Conservation (phyloP, 2,888 invertebrate species). For the Drosophila hamatofila region DNA sequence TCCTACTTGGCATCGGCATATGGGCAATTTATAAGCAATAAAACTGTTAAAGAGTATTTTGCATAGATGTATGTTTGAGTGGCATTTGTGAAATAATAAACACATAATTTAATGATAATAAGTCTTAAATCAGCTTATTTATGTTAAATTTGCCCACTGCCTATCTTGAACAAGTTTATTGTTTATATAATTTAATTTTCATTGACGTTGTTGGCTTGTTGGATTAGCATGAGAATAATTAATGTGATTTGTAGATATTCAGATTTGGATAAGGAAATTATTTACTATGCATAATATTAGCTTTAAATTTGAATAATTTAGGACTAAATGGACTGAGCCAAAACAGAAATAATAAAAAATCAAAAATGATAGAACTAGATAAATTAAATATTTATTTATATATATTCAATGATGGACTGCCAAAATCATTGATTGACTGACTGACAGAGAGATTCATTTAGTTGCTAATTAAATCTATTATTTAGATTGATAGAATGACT, state of each 20-base stretch:
- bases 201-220: not conserved
- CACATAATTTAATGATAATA: not conserved
- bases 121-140: constrained; percentile 1
- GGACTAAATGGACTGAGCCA: not conserved
- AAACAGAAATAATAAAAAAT: not conserved
- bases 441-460: too few relatives aligned
- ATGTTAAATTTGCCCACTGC: not conserved
- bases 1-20: not conserved
- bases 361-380: not conserved
- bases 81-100: not conserved
- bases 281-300: not conserved
- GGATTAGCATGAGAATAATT: constrained; percentile 2
- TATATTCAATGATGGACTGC: too few relatives aligned
- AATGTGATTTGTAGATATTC: not conserved
- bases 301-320: not conserved
- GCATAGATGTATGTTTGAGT: not conserved
- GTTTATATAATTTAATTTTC: constrained; percentile 5
- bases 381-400: not conserved
- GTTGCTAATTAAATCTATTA: too few relatives aligned
- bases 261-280: not conserved
- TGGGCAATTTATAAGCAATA: not conserved
- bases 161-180: not conserved
- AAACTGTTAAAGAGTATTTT: not conserved
- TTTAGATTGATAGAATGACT: too few relatives aligned
- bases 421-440: too few relatives aligned